Conservation (phyloP, 1,140 invertebrate species). For the Nilaparvata lugens region DNA sequence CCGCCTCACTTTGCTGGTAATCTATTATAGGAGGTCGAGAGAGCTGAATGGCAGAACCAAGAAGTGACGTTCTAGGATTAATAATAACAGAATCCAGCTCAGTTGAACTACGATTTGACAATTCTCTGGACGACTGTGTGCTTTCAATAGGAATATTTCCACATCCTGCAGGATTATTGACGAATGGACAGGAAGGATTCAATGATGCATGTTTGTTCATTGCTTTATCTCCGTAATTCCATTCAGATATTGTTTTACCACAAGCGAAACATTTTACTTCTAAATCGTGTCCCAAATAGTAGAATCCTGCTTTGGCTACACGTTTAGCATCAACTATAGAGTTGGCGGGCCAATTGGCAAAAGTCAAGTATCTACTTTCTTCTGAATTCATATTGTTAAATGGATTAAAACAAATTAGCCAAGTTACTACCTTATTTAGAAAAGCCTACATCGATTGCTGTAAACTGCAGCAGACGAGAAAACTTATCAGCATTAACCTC, state of each 20-base stretch:
- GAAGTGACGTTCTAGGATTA: neutral
- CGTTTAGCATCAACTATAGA: conserved; percentile 49
- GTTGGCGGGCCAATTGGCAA: conserved; percentile 57
- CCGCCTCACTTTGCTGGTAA: conserved; percentile 33
- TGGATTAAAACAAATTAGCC: too few species aligned
- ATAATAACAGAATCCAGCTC: neutral
- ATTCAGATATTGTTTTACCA: conserved; percentile 55
- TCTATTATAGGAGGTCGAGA: neutral
- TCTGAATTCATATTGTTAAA: conserved; percentile 50
- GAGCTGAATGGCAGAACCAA: neutral
- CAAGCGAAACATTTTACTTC: conserved; percentile 71
- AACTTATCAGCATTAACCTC: too few species aligned
- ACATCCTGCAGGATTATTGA: conserved; percentile 48
- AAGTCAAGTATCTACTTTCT: conserved; percentile 55
- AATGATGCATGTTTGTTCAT: conserved; percentile 39
- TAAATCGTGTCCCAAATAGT: conserved; percentile 52
- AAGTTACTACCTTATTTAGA: too few species aligned
- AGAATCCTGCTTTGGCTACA: conserved; percentile 76
- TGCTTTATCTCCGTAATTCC: conserved; percentile 61
- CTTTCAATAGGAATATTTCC: conserved; percentile 49
- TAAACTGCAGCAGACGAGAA: too few species aligned
- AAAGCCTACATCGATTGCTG: too few species aligned
- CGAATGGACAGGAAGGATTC: conserved; percentile 61
- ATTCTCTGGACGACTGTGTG: neutral
- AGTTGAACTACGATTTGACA: conserved; percentile 18